phyloP scores from a whole-genome alignment of 2,888 invertebrate species.

The Artemia sinica region DNA sequence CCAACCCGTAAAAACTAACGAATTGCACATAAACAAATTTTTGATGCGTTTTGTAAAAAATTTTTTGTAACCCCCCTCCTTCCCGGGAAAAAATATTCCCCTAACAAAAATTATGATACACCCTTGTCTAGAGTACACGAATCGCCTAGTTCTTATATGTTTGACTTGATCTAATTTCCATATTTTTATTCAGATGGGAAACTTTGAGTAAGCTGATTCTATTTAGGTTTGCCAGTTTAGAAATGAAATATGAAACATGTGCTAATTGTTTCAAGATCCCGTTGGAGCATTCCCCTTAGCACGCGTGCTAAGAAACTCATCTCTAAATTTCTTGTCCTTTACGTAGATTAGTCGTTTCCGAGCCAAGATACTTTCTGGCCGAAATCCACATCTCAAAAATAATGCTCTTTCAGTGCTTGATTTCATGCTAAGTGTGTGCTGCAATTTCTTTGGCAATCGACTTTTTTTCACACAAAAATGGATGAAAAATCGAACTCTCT shows the following conservation, averaged over 20 bases:
- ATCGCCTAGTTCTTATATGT: too few species aligned
- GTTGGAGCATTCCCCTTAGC: neutral
- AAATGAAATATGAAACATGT: neutral
- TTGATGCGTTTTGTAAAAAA: too few species aligned
- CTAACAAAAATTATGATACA: too few species aligned
- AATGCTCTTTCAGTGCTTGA: conserved; percentile 4
- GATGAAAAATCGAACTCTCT: neutral
- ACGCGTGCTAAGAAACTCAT: conserved; percentile 7
- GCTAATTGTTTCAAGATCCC: conserved; percentile 7
- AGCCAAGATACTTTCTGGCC: conserved; percentile 14
- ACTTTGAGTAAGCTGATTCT: too few species aligned
- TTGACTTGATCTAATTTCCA: too few species aligned
- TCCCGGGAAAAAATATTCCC: too few species aligned
- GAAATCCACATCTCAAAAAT: conserved; percentile 5
- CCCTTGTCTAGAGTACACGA: too few species aligned
- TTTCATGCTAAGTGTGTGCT: neutral
- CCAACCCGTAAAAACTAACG: too few species aligned
- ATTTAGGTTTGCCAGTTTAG: neutral
- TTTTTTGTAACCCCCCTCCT: too few species aligned
- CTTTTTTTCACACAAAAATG: neutral
- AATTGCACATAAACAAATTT: too few species aligned
- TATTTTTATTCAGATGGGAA: too few species aligned
- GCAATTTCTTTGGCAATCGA: neutral
- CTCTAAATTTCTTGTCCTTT: conserved; percentile 1
- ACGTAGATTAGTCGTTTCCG: conserved; percentile 13